Evolutionary conservation across 2,113 vertebrate species (phyloP), one percentile per base, ranked within the genome.

Genomic region (Barnardius zonarius): DNA sequence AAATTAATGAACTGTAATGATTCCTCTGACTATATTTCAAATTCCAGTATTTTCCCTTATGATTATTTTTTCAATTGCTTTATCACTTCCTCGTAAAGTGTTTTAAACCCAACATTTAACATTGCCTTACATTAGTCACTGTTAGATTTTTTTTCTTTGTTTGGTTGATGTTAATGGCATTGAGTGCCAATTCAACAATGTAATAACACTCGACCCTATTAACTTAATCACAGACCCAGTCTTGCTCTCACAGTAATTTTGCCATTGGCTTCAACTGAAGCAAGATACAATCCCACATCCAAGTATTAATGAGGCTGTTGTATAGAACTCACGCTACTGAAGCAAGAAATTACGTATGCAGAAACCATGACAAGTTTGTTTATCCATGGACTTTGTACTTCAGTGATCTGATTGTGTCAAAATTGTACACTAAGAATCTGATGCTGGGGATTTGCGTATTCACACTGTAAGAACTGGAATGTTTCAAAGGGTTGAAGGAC

Each of bases 61-160:
- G 97, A 95, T 90, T 97, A 97, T 92, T 86, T 92, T 95, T 93
- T 96, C 92, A 97, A 85, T 93, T 95, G 95, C 86, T 97, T 95
- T 92, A 96, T 96, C 84, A 74, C 72, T 85, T 88, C 63, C 81
- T 97, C 94, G 86, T 88, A 92, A 96, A 90, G 35, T 83, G 73
- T 51, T 94, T 92, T 84, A 94, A 90, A 94, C 49, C 86, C 95
- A 96, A 91, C 75, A 96, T 82, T 88, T 81, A 92, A 86, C 43
- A 51, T 67, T 44, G 51, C 37, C 68, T 83, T 89, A 35, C 44
- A 87, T 95, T 92, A 95, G 86, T 95, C 95, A 97, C 39, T 46
- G 41, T 70, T 93, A 74, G 86, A 63, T 88, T 73, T 92, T 49
- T 49, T 77, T 49, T 78, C 66, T 39, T 86, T 88, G 78, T 69